A percentile compares a stretch with the other conserved stretches of the same genome.
phyloP scores from a whole-genome alignment of 2,797 vertebrate genomes.

The Sternarchorhynchus goeldii region DNA sequence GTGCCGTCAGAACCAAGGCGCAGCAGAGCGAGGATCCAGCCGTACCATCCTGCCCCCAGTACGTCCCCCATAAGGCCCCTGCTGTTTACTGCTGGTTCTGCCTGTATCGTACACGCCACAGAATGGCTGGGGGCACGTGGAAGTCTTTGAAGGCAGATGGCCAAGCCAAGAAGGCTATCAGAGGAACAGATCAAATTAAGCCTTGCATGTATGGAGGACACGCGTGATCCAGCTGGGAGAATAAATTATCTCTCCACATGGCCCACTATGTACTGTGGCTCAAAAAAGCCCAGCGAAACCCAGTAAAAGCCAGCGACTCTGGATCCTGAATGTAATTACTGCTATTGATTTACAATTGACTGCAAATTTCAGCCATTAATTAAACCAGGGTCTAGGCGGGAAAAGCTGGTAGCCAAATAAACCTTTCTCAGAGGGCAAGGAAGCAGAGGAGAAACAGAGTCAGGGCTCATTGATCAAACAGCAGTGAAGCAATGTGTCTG shows the following conservation, averaged over 20 bases:
- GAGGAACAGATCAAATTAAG: slow-evolving; percentile 16
- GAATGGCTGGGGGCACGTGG: neutral
- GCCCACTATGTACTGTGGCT: slow-evolving; percentile 13
- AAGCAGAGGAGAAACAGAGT: slow-evolving; percentile 36
- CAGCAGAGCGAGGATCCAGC: slow-evolving; percentile 29
- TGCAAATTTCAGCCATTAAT: slow-evolving; percentile 71
- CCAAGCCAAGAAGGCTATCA: neutral
- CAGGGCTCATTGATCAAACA: slow-evolving; percentile 43
- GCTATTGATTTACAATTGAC: slow-evolving; percentile 66
- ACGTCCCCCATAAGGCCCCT: slow-evolving; percentile 7
- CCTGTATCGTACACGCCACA: neutral
- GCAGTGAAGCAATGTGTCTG: slow-evolving; percentile 42
- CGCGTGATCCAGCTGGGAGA: slow-evolving; percentile 9
- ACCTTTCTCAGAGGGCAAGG: slow-evolving; percentile 48
- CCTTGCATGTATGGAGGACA: neutral
- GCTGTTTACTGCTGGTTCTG: slow-evolving; percentile 19
- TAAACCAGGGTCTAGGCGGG: slow-evolving; percentile 63
- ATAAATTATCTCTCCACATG: slow-evolving; percentile 14
- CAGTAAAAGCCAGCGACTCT: slow-evolving; percentile 57
- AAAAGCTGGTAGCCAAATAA: slow-evolving; percentile 59
- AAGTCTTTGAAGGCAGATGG: slow-evolving; percentile 44
- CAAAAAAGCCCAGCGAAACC: slow-evolving; percentile 18
- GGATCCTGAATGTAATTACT: slow-evolving; percentile 65
- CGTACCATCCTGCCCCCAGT: slow-evolving; percentile 21
- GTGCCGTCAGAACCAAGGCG: slow-evolving; percentile 36